phyloP scores from a whole-genome alignment of 1,140 invertebrate genomes.

The Artemia franciscana region DNA sequence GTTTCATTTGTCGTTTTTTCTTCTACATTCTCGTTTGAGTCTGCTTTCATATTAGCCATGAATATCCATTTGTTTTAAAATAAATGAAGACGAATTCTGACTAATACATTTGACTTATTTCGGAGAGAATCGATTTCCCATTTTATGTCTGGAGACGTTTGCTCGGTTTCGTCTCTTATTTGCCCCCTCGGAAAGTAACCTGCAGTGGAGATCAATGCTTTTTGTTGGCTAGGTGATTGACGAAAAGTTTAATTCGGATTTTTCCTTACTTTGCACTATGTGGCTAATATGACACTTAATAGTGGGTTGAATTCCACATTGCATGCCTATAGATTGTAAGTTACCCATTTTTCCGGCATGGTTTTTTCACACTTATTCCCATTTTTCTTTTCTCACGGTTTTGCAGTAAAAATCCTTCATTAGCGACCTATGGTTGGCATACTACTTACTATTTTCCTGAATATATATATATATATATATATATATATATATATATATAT shows the following conservation, averaged over 20 bases:
- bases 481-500: neutral
- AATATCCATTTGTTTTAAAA: no score
- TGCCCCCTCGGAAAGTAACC: neutral
- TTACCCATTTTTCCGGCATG: neutral
- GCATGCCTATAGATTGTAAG: neutral
- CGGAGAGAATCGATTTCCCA: no score
- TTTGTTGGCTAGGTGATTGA: neutral
- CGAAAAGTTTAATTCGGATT: neutral
- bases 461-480: neutral
- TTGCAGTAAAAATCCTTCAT: neutral
- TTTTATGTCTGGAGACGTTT: neutral
- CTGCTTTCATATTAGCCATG: no score
- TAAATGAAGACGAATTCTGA: no score
- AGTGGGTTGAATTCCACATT: neutral
- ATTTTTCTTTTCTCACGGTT: neutral
- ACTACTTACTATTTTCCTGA: neutral
- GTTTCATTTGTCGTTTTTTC: no score
- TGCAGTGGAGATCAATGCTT: neutral
- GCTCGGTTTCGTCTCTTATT: neutral
- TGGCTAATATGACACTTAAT: neutral
- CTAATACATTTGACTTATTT: no score
- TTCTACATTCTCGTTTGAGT: no score
- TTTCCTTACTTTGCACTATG: neutral
- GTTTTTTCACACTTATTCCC: neutral
- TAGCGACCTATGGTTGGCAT: neutral